Conservation (phyloP, 2,113 vertebrate genomes). For the Pygathrix nemaeus region DNA sequence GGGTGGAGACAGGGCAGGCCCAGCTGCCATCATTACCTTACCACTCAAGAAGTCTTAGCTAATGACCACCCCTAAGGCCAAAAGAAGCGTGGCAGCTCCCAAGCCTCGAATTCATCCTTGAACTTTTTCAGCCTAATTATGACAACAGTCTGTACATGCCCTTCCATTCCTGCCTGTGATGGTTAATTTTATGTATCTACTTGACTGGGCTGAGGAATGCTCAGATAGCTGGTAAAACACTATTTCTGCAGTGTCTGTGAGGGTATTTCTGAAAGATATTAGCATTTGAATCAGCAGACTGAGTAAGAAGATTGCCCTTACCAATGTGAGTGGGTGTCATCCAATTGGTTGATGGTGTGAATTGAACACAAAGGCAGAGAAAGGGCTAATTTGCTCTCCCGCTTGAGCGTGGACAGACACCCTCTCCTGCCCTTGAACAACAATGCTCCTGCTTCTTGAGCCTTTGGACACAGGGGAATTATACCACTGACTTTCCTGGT, state of each 20-base stretch:
- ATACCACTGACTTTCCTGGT: neutral
- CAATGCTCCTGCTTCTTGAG: neutral
- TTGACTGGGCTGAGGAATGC: neutral
- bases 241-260: neutral
- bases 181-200: neutral
- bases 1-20: too few relatives aligned
- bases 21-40: neutral
- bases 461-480: neutral
- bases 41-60: neutral
- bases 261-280: neutral
- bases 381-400: neutral
- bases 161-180: neutral
- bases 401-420: neutral
- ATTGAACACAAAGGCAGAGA: neutral
- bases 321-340: neutral
- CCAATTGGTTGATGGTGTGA: neutral
- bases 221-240: neutral
- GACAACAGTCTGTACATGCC: neutral
- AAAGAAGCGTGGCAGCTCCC: neutral
- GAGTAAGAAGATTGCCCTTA: neutral
- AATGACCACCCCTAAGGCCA: neutral
- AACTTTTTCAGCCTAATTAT: neutral
- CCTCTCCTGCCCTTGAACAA: neutral
- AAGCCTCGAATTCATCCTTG: neutral
- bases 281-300: neutral